These are phyloP conservation scores for Epinotia brunnichana DNA, from an alignment of 2,888 invertebrate species.

Conservation along the genomic window DNA sequence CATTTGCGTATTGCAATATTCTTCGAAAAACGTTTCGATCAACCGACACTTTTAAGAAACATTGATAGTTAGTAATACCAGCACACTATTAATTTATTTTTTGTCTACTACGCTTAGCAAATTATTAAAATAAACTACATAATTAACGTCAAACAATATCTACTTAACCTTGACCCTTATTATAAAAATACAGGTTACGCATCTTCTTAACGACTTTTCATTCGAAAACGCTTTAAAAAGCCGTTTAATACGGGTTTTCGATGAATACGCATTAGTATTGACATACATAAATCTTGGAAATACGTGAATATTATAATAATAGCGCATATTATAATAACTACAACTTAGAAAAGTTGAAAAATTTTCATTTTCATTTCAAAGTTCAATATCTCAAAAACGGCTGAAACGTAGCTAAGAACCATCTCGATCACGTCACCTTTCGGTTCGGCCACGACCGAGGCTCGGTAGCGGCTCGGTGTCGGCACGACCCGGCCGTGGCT, in stretches of 20 bases:
- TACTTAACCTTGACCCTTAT: constrained; percentile 25
- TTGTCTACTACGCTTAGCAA: background rate
- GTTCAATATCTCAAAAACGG: too few species aligned
- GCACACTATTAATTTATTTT: background rate
- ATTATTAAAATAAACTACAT: background rate
- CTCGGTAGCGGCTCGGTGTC: too few species aligned
- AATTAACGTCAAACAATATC: constrained; percentile 19
- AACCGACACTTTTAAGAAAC: background rate
- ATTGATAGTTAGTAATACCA: background rate
- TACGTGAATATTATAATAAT: constrained; percentile 4
- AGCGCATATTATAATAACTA: background rate
- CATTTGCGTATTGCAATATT: constrained; percentile 1
- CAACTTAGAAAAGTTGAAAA: too few species aligned
- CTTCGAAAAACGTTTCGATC: background rate
- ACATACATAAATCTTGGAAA: constrained; percentile 15
- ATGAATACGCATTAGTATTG: constrained; percentile 10
- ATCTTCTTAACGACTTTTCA: constrained; percentile 8
- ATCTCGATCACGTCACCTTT: too few species aligned
- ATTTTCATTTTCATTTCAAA: too few species aligned
- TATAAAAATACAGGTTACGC: constrained; percentile 13
- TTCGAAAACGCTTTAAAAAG: constrained; percentile 24
- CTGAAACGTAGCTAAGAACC: too few species aligned
- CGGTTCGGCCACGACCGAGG: too few species aligned
- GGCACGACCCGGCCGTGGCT: too few species aligned
- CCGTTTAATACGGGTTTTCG: constrained; percentile 9